Percentiles rank a stretch among this genome's conserved stretches.
These are phyloP conservation scores for Piliocolobus tephrosceles DNA, from an alignment of 2,113 vertebrate genomes.

Conservation along the genomic window DNA sequence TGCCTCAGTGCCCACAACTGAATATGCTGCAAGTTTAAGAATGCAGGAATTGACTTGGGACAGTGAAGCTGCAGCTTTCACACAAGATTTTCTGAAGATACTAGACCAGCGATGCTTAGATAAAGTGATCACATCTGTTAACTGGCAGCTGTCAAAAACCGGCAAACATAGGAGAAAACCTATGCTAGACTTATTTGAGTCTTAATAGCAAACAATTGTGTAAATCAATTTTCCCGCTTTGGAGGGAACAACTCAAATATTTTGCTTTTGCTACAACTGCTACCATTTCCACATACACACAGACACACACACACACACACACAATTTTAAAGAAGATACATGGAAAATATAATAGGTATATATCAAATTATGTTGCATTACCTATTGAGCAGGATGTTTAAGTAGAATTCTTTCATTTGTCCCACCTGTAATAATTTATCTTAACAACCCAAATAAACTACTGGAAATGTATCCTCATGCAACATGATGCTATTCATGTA, in stretches of 20 bases:
- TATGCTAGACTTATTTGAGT: conserved; percentile 46
- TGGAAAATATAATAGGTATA: background rate
- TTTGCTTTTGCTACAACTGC: background rate
- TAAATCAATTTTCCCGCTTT: background rate
- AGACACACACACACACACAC: background rate
- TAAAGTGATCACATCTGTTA: conserved; percentile 83
- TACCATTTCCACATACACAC: background rate
- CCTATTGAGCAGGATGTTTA: background rate
- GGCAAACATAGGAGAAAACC: conserved; percentile 56
- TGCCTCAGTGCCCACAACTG: conserved; percentile 89
- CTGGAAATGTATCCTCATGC: background rate
- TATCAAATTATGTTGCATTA: background rate
- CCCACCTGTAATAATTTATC: background rate
- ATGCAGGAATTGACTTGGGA: conserved; percentile 93
- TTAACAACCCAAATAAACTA: background rate
- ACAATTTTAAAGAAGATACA: background rate
- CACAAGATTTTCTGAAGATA: conserved; percentile 81
- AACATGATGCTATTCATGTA: background rate
- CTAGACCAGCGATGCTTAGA: conserved; percentile 79
- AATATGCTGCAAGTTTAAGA: conserved; percentile 90
- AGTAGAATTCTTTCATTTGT: conserved; percentile 19
- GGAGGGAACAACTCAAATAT: background rate
- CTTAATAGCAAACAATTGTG: conserved; percentile 44
- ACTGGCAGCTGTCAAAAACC: conserved; percentile 84
- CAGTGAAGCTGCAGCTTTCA: conserved; percentile 78